Base-by-base conservation (phyloP, 2,113 vertebrate species). In the Verasper variegatus region DNA sequence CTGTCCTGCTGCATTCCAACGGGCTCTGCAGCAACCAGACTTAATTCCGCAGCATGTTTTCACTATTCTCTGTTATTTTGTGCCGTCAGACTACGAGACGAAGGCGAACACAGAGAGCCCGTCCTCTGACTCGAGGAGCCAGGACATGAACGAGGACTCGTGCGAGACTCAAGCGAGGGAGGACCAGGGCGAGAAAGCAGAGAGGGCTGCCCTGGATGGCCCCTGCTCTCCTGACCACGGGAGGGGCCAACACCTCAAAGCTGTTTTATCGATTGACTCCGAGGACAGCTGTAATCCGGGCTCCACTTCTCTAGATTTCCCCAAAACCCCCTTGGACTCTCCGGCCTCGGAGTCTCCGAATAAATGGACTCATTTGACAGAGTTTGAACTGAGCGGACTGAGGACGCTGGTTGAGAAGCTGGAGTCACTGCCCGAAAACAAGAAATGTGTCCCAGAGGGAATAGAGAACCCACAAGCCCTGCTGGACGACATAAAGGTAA, bases 401-500 rank as follows among this genome's bases (percentile, higher is more conserved):
- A 95, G 95, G 89, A 96, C 95, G 5, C 92, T 99, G 73, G 96
- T 99, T 35, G 96, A 98, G 89, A 98, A 98, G 78, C 95, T 99
- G 40, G 97, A 99, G 86, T 96, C 96, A 6, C 96, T 99, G 42
- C 97, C 97, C 0, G 97, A 98, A 82, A 96, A 95, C 82, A 99
- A 97, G 91, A 97, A 96, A 82, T 97, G 97, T 76, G 94, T 98
- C 68, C 98, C 98, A 0, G 95, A 96, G 84, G 96, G 96, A 78
- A 97, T 99, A 0, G 95, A 96, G 68, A 96, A 97, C 82, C 96
- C 97, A 0, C 95, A 97, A 78, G 95, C 94, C 4, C 95, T 99
- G 72, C 94, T 99, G 70, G 96, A 98, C 69, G 96, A 98, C 54
- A 95, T 99, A 88, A 98, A 98, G 97, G 98, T 99, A 84, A 57